Percentiles rank a stretch among this genome's conserved stretches.
These are phyloP conservation scores for Okamejei kenojei DNA, from an alignment of 2,797 vertebrate species.

Conservation along the genomic window DNA sequence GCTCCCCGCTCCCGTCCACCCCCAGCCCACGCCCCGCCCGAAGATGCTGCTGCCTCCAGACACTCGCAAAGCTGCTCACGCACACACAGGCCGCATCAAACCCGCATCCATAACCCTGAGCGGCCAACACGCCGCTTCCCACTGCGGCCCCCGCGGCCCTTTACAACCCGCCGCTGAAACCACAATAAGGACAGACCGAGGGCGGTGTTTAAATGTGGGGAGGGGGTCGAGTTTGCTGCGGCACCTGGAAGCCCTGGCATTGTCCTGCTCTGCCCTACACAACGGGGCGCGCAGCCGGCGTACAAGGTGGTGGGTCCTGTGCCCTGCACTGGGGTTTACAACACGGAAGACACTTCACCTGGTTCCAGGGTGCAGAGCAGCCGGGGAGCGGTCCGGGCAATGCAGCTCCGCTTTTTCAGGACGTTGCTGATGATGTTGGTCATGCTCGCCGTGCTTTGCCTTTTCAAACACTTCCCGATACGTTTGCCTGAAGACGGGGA, in stretches of 20 bases:
- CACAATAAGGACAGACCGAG: not conserved
- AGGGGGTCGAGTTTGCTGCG: not conserved
- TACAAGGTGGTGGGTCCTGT: not conserved
- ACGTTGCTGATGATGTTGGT: slow-evolving; percentile 89
- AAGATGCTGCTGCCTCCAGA: not conserved
- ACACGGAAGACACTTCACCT: slow-evolving; percentile 60
- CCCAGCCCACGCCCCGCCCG: too few species aligned
- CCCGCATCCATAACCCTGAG: too few species aligned
- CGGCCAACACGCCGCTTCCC: not conserved
- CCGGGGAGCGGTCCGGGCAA: slow-evolving; percentile 84
- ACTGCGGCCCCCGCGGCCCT: not conserved
- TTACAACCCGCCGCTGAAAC: not conserved
- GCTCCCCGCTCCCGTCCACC: not conserved
- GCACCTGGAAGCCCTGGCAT: not conserved
- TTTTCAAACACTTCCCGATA: slow-evolving; percentile 66
- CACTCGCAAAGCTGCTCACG: not conserved
- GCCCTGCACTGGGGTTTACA: too few species aligned
- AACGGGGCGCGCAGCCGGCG: not conserved
- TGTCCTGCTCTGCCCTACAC: not conserved
- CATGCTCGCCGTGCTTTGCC: slow-evolving; percentile 71
- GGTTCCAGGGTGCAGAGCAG: slow-evolving; percentile 94
- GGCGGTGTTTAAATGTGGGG: not conserved
- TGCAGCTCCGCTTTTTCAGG: slow-evolving; percentile 87
- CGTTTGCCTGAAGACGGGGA: slow-evolving; percentile 63
- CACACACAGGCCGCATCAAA: not conserved